Evolutionary conservation across 2,113 vertebrate genomes (phyloP).

Genomic region (Herpailurus yagouaroundi): DNA sequence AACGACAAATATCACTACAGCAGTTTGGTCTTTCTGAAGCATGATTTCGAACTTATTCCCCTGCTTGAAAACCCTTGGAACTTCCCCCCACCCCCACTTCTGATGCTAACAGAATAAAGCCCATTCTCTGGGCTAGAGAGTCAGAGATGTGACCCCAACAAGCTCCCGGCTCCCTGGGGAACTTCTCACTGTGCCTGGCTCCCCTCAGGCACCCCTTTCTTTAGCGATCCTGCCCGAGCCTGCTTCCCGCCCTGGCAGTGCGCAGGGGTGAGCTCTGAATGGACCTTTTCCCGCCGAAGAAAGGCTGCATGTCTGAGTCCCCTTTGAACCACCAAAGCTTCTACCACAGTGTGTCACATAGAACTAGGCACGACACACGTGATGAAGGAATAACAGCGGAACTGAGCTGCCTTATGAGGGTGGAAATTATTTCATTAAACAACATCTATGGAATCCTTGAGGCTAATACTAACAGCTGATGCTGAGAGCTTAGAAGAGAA

Average conservation of each 20-base stretch:
- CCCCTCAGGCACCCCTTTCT: neutral
- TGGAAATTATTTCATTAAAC: neutral
- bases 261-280: neutral
- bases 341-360: neutral
- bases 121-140: neutral
- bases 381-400: neutral
- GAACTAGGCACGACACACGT: neutral
- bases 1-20: neutral
- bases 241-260: rapidly evolving
- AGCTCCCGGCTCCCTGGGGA: neutral
- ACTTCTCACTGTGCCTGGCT: neutral
- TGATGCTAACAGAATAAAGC: neutral
- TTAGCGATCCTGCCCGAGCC: too few species aligned
- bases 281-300: neutral
- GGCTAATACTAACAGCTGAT: neutral
- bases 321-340: neutral
- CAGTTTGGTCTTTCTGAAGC: neutral
- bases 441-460: neutral
- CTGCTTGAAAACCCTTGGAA: neutral
- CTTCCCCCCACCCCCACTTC: too few species aligned
- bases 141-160: neutral
- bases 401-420: neutral
- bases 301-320: neutral
- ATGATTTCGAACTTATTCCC: neutral
- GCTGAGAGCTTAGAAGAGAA: neutral